A percentile compares a stretch with the other conserved stretches of the same genome.
phyloP scores from a whole-genome alignment of 2,888 invertebrate genomes.

The Phymatocera aterrima region DNA sequence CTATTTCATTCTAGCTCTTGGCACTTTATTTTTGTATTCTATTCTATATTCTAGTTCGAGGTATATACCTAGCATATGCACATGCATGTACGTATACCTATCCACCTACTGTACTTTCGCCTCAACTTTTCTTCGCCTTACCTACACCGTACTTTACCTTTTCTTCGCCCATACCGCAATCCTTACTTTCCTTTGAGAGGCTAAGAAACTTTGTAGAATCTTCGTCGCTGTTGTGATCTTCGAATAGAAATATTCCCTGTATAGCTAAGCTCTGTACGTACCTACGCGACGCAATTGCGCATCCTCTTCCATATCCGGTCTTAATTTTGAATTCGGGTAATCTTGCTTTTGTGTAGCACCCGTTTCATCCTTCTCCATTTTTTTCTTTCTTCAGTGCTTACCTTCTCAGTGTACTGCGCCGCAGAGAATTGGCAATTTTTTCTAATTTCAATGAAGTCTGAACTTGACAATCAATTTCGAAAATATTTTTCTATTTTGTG shows the following conservation, averaged over 20 bases:
- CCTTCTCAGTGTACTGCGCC: too few species aligned
- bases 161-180: neutral
- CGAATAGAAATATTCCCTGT: neutral
- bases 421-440: too few species aligned
- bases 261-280: too few species aligned
- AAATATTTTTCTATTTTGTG: too few species aligned
- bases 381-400: too few species aligned
- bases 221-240: neutral
- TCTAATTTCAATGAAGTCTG: too few species aligned
- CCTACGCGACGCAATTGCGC: slow-evolving; percentile 1
- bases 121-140: neutral
- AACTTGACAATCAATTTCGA: too few species aligned
- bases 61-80: too few species aligned
- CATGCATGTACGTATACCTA: too few species aligned
- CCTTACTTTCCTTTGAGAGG: neutral
- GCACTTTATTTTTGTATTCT: neutral
- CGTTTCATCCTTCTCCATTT: neutral
- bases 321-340: slow-evolving; percentile 40
- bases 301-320: slow-evolving; percentile 29
- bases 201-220: neutral
- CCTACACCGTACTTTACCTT: neutral
- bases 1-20: neutral
- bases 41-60: neutral
- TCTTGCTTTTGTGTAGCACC: slow-evolving; percentile 17
- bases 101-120: neutral